phyloP scores from a whole-genome alignment of 2,113 vertebrate genomes.

The Micronycteris hirsuta region DNA sequence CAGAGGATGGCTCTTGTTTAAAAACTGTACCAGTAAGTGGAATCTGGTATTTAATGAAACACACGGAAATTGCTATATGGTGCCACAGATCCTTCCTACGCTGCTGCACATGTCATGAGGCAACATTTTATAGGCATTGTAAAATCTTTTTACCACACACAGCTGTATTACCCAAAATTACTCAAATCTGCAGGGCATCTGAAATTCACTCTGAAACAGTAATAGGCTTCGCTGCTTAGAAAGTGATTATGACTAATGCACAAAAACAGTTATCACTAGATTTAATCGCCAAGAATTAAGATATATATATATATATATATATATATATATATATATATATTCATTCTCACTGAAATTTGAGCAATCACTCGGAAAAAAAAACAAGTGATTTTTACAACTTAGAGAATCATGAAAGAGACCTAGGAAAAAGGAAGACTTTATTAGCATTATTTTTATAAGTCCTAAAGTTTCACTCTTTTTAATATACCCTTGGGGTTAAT shows the following conservation, averaged over 20 bases:
- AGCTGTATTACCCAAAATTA: constrained; percentile 81
- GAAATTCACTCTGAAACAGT: constrained; percentile 73
- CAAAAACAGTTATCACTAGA: constrained; percentile 78
- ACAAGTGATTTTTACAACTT: constrained; percentile 41
- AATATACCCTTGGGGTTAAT: constrained; percentile 18
- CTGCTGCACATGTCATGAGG: constrained; percentile 79
- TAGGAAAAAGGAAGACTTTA: constrained; percentile 18
- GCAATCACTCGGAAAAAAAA: constrained; percentile 18
- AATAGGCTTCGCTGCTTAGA: constrained; percentile 82
- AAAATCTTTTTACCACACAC: constrained; percentile 85
- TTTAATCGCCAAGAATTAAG: constrained; percentile 77
- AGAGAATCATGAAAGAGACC: neutral
- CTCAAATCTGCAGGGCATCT: constrained; percentile 83
- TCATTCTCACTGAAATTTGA: constrained; percentile 46
- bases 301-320: too few species aligned
- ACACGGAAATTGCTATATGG: constrained; percentile 51
- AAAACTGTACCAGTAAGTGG: constrained; percentile 57
- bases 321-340: too few species aligned
- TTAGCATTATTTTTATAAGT: constrained; percentile 11
- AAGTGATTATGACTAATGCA: constrained; percentile 82
- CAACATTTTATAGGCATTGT: constrained; percentile 80
- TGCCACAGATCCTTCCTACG: constrained; percentile 70
- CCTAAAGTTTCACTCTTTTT: neutral
- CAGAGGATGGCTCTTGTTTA: constrained; percentile 67
- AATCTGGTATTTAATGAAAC: constrained; percentile 71